Percentiles rank a stretch among this genome's conserved stretches.
phyloP scores from a whole-genome alignment of 2,888 invertebrate species.

The Norana najaformis region DNA sequence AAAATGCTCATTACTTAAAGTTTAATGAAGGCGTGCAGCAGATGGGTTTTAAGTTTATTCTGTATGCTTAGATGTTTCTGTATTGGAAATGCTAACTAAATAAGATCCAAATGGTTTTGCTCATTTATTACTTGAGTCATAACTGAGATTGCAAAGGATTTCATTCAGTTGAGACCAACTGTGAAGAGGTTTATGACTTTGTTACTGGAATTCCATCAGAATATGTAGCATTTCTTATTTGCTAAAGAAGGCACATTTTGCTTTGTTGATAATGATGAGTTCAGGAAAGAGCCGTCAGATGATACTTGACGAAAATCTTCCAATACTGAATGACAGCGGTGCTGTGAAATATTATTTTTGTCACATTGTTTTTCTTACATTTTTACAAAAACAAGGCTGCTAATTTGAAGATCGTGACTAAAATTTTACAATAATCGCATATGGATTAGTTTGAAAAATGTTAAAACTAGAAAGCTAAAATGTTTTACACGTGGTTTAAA shows the following conservation, averaged over 20 bases:
- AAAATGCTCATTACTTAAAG: background rate
- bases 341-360: too few species aligned
- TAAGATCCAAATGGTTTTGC: background rate
- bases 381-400: too few species aligned
- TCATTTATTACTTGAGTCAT: background rate
- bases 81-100: background rate
- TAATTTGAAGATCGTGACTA: too few species aligned
- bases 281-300: slow-evolving; percentile 42
- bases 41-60: too few species aligned
- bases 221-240: background rate
- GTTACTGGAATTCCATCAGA: background rate
- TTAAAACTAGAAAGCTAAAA: too few species aligned
- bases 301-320: slow-evolving; percentile 32
- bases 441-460: too few species aligned
- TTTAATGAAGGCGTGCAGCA: too few species aligned
- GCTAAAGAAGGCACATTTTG: background rate
- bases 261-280: slow-evolving; percentile 30
- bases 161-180: background rate
- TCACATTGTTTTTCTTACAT: too few species aligned
- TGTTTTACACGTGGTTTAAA: too few species aligned
- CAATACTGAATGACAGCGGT: background rate
- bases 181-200: background rate
- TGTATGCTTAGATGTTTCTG: background rate
- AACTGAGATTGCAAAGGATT: slow-evolving; percentile 1
- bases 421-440: too few species aligned